Percentiles rank a stretch among this genome's conserved stretches.
Evolutionary conservation across 2,113 vertebrate genomes (phyloP).

Genomic region (human): GRCh38 chr4:115118501-115119000

Average conservation of each 20-base stretch:
- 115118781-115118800: constrained; percentile 52
- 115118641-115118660: neutral
- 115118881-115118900: neutral
- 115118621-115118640: constrained; percentile 32
- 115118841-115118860: constrained; percentile 33
- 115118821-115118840: constrained; percentile 60
- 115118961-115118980: neutral
- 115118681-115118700: constrained; percentile 46
- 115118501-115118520: constrained; percentile 41
- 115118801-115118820: constrained; percentile 53
- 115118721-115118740: constrained; percentile 59
- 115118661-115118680: constrained; percentile 53
- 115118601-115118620: constrained; percentile 44
- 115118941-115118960: neutral
- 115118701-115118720: constrained; percentile 65
- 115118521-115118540: constrained; percentile 64
- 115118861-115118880: constrained; percentile 49
- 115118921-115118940: neutral
- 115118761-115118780: constrained; percentile 6
- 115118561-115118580: constrained; percentile 28
- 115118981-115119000: too few relatives aligned
- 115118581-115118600: constrained; percentile 69
- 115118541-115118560: constrained; percentile 56
- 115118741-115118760: constrained; percentile 68
- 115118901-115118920: neutral